Base-by-base conservation (phyloP, 2,113 vertebrate species). In the Mugil cephalus region DNA sequence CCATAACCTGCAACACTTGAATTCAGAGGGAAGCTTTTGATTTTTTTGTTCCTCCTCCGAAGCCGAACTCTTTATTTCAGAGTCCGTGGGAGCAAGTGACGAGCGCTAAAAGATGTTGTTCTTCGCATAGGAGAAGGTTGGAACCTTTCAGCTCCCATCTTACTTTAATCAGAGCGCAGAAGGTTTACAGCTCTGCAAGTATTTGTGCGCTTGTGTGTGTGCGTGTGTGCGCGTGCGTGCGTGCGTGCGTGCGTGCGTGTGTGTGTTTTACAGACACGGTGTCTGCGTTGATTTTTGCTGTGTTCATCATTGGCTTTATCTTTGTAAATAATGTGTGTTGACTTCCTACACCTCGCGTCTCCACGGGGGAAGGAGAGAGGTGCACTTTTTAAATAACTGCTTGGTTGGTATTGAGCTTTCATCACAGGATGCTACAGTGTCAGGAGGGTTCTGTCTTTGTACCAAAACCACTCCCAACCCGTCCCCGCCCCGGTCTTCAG, bases 1-100 rank as follows among this genome's bases (percentile, higher is more conserved):
- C 77, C 70, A 61, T 13, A 72, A 84, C 91, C 87, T 89, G 91
- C 81, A 75, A 87, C 88, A 91, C 91, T 91, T 93, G 90, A 91
- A 91, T 82, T 64, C 46, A 69, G 83, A 77, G 77, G 67, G 45
- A 73, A 58, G 45, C 19, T n/a, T 79, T 48, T 34, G 4, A 43
- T 52, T 84, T 62, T 30, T 30, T 30, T 30, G n/a, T 30, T 52
- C 64, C 56, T 81, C 66, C 86, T 82, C 79, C 34, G 13, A 71
- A 75, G 42, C 73, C 59, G 74, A 89, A 88, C 86, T 89, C 78
- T 69, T 38, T n/a, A n/a, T n/a, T n/a, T 36, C 0, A 21, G 73
- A 86, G 81, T 74, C 61, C 82, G 35, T 80, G 24, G 61, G 80
- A 84, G 75, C 45, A 59, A 86, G 69, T 74, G 68, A 61, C 35